A percentile compares a stretch with the other conserved stretches of the same genome.
phyloP scores from a whole-genome alignment of 2,888 invertebrate species.

The Argyresthia albistria region DNA sequence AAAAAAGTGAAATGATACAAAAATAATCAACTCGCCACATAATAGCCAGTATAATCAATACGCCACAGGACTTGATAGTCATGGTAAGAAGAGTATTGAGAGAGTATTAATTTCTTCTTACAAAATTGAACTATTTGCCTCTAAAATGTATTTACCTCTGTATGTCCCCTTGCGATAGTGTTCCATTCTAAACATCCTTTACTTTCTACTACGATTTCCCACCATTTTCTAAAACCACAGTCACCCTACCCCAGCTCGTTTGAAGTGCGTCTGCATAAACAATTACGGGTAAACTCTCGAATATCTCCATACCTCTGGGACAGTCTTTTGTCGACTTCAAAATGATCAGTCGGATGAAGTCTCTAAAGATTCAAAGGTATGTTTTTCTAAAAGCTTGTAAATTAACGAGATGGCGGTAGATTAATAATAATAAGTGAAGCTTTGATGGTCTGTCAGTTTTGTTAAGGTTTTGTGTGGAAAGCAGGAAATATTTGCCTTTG shows the following conservation, averaged over 20 bases:
- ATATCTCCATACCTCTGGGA: constrained; percentile 44
- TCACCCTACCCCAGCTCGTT: constrained; percentile 28
- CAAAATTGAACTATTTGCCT: too few relatives aligned
- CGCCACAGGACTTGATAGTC: too few relatives aligned
- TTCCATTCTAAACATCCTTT: too few relatives aligned
- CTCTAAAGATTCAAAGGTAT: background rate
- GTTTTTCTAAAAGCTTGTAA: constrained; percentile 3
- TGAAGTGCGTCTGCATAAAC: constrained; percentile 49
- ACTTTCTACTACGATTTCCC: too few relatives aligned
- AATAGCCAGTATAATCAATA: too few relatives aligned
- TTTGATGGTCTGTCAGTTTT: background rate
- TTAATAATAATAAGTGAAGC: background rate
- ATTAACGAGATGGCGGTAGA: constrained; percentile 2
- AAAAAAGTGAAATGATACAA: too few relatives aligned
- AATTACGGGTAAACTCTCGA: constrained; percentile 49
- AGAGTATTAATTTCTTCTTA: too few relatives aligned
- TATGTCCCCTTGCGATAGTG: too few relatives aligned
- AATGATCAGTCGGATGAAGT: constrained; percentile 38
- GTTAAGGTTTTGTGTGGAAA: background rate
- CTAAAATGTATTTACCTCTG: too few relatives aligned
- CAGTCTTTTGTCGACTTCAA: constrained; percentile 36
- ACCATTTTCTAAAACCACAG: constrained; percentile 8
- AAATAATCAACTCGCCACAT: too few relatives aligned
- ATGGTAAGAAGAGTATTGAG: too few relatives aligned
- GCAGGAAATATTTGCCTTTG: background rate